Conservation (phyloP, 2,113 vertebrate genomes). For the Eolophus roseicapilla region DNA sequence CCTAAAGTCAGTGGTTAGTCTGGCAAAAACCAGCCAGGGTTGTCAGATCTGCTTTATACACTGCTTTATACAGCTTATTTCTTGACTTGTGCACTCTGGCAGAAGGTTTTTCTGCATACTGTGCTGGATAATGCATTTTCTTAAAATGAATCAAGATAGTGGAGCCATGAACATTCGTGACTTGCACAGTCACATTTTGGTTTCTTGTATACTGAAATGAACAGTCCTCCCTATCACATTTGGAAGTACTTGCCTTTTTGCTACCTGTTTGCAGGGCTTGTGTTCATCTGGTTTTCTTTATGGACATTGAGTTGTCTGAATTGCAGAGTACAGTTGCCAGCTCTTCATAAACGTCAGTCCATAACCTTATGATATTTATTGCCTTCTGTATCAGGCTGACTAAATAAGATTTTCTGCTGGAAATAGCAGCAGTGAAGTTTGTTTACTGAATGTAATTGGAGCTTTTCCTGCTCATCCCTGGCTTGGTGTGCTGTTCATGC, state of each 20-base stretch:
- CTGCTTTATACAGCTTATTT: background rate
- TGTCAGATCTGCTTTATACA: background rate
- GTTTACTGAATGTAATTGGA: background rate
- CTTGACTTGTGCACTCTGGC: background rate
- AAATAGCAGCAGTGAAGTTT: conserved; percentile 18
- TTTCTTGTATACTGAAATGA: conserved; percentile 11
- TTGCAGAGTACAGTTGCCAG: background rate
- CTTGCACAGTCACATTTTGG: conserved; percentile 40
- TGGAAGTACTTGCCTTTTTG: background rate
- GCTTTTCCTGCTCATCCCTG: background rate
- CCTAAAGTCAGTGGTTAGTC: background rate
- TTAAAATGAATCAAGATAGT: conserved; percentile 10
- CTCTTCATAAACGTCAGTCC: background rate
- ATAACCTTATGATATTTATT: conserved; percentile 7
- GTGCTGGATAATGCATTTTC: conserved; percentile 22
- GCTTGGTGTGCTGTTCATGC: background rate
- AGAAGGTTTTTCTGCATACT: conserved; percentile 44
- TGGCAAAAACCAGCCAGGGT: background rate
- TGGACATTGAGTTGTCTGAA: background rate
- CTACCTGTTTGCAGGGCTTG: background rate
- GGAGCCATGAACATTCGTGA: background rate
- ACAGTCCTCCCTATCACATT: background rate
- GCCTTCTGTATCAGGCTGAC: background rate
- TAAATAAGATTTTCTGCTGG: conserved; percentile 10
- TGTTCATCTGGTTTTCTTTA: background rate